A percentile compares a stretch with the other conserved stretches of the same genome.
Conservation (phyloP, 2,113 vertebrate species). For the Gila orcuttii region DNA sequence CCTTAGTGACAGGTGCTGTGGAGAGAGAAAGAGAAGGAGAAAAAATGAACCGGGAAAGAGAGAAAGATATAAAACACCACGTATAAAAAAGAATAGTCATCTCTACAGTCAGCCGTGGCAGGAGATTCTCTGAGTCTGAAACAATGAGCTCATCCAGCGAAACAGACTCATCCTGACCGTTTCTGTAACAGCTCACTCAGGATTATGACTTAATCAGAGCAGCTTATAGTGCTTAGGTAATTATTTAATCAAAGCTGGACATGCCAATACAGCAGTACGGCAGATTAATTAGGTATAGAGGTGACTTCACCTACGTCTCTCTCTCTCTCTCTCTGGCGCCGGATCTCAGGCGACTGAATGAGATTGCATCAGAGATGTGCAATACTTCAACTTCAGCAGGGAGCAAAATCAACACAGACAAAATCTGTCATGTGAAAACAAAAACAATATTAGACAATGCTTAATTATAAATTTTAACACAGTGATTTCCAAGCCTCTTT, state of each 20-base stretch:
- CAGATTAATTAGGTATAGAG: constrained; percentile 74
- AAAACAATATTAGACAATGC: not conserved
- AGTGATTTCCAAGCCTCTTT: not conserved
- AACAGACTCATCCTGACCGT: constrained; percentile 62
- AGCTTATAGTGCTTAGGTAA: constrained; percentile 74
- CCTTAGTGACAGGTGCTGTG: constrained; percentile 73
- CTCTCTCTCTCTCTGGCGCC: constrained; percentile 18
- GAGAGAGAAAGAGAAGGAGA: constrained; percentile 63
- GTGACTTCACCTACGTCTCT: constrained; percentile 62
- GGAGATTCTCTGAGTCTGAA: constrained; percentile 45
- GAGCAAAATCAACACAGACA: constrained; percentile 46
- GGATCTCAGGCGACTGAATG: constrained; percentile 41
- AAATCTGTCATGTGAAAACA: constrained; percentile 1
- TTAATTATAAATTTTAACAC: constrained; percentile 11
- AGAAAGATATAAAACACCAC: constrained; percentile 31
- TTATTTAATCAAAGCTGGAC: constrained; percentile 77
- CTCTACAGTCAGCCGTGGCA: constrained; percentile 48
- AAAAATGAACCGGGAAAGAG: constrained; percentile 44
- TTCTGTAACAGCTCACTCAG: constrained; percentile 67
- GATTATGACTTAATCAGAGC: constrained; percentile 77
- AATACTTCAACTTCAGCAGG: constrained; percentile 65
- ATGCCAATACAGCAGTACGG: constrained; percentile 73
- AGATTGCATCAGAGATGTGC: constrained; percentile 65
- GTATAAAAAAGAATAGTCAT: constrained; percentile 35
- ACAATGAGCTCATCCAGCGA: constrained; percentile 50